phyloP scores from a whole-genome alignment of 2,113 vertebrate genomes.

The Archilochus colubris region DNA sequence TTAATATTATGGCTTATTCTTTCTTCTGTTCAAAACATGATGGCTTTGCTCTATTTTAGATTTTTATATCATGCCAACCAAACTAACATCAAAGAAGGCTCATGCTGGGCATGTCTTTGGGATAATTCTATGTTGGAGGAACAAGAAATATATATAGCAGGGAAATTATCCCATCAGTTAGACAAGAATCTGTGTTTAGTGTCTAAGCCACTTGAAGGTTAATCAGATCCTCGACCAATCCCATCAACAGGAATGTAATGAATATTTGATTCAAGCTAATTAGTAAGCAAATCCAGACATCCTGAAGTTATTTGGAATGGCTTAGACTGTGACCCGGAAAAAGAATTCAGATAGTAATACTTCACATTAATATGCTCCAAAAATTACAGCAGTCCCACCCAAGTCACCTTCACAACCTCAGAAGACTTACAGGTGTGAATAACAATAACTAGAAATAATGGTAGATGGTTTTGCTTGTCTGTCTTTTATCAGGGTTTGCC shows the following conservation, averaged over 20 bases:
- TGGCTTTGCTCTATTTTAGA: not conserved
- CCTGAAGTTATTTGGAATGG: slow-evolving; percentile 31
- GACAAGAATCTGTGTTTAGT: slow-evolving; percentile 33
- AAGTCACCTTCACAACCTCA: slow-evolving; percentile 34
- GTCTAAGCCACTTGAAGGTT: slow-evolving; percentile 41
- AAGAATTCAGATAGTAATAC: slow-evolving; percentile 15
- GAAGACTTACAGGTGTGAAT: slow-evolving; percentile 8
- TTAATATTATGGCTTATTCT: not conserved
- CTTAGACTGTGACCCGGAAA: slow-evolving; percentile 54
- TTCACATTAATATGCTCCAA: slow-evolving; percentile 16
- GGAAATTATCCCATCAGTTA: slow-evolving; percentile 34
- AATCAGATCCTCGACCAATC: slow-evolving; percentile 60
- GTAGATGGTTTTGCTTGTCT: not conserved
- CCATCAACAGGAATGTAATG: not conserved
- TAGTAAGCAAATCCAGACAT: slow-evolving; percentile 42
- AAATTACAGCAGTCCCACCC: not conserved
- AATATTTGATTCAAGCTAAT: slow-evolving; percentile 59
- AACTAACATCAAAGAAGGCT: not conserved
- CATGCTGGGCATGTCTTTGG: not conserved
- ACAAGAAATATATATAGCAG: not conserved
- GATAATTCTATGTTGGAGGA: not conserved
- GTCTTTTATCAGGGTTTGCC: not conserved
- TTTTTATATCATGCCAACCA: not conserved
- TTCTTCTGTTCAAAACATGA: not conserved
- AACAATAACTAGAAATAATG: not conserved